Evolutionary conservation across 2,797 vertebrate species (phyloP).

Genomic region (Balearica regulorum): DNA sequence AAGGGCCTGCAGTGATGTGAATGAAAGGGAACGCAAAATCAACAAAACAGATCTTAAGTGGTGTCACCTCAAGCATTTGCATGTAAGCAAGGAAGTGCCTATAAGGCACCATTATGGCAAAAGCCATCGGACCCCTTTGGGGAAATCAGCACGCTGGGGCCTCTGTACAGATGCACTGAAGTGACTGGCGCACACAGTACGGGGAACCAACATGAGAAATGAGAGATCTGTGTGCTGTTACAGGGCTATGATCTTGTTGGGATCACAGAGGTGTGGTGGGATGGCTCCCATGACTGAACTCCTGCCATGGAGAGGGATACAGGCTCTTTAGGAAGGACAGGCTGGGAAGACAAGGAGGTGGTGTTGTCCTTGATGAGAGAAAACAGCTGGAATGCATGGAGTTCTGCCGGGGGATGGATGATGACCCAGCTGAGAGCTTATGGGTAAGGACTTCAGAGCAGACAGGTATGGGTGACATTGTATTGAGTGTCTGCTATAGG

Average conservation of each 20-base stretch:
- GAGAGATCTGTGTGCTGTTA: neutral
- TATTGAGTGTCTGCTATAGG: neutral
- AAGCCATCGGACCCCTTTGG: neutral
- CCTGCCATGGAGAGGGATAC: neutral
- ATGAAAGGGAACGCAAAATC: neutral
- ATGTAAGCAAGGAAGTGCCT: neutral
- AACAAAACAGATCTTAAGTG: neutral
- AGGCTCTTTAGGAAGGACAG: neutral
- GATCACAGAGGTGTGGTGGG: neutral
- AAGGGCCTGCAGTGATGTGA: neutral
- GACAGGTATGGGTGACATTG: neutral
- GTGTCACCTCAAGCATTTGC: neutral
- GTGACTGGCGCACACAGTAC: neutral
- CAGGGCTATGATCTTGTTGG: neutral
- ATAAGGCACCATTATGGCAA: too few relatives aligned
- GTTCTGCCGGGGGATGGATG: too few relatives aligned
- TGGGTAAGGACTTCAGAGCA: neutral
- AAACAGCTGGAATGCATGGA: too few relatives aligned
- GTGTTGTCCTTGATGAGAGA: too few relatives aligned
- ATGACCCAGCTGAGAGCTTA: too few relatives aligned
- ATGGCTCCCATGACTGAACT: neutral
- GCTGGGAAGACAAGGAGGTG: too few relatives aligned
- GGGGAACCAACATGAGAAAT: neutral
- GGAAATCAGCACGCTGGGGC: neutral
- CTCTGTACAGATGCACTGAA: too few relatives aligned